A percentile compares a stretch with the other conserved stretches of the same genome.
Conservation (phyloP, 2,888 invertebrate species). For the Neoascia interrupta region DNA sequence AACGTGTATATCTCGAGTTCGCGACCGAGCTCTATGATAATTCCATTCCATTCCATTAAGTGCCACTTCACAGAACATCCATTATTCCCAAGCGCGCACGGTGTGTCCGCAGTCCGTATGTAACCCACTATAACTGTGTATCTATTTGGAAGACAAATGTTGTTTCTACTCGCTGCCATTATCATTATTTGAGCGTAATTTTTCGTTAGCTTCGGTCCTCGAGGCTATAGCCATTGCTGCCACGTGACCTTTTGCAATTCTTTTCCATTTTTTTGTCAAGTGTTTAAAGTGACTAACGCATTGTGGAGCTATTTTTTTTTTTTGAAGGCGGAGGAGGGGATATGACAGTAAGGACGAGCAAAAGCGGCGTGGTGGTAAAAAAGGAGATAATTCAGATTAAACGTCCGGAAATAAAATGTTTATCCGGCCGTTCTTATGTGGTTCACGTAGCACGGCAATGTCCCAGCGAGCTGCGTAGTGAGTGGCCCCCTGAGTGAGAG, state of each 20-base stretch:
- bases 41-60: constrained; percentile 67
- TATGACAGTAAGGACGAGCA: not conserved
- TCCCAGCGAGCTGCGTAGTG: constrained; percentile 9
- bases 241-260: constrained; percentile 38
- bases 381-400: constrained; percentile 68
- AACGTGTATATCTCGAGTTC: constrained; percentile 42
- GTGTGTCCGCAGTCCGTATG: constrained; percentile 9
- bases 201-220: constrained; percentile 48
- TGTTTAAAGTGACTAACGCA: constrained; percentile 52
- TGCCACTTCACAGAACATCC: constrained; percentile 66
- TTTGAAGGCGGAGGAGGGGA: not conserved
- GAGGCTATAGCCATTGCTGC: constrained; percentile 5
- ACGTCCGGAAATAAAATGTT: constrained; percentile 70
- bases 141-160: constrained; percentile 64
- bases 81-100: constrained; percentile 41
- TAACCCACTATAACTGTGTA: constrained; percentile 1
- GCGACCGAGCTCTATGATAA: constrained; percentile 58
- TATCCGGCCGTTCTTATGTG: constrained; percentile 67
- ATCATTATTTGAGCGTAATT: constrained; percentile 60
- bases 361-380: not conserved
- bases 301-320: not conserved
- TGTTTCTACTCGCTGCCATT: constrained; percentile 35
- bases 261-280: constrained; percentile 26
- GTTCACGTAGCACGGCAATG: constrained; percentile 43
- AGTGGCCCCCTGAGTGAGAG: constrained; percentile 37